These are phyloP conservation scores for Dicyrtomina minuta DNA, from an alignment of 2,888 invertebrate genomes.

Conservation along the genomic window DNA sequence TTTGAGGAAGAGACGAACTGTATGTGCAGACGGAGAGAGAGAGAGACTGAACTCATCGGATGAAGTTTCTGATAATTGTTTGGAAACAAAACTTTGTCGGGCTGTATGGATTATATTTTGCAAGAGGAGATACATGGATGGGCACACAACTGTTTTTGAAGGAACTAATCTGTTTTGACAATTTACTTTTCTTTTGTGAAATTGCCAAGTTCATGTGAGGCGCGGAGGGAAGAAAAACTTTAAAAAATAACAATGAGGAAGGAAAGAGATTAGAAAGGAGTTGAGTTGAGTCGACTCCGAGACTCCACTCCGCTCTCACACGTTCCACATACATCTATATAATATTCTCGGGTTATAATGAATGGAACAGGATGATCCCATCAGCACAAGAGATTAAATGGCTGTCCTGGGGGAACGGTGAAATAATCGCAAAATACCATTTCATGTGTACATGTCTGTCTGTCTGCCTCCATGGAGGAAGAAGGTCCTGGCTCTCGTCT, in stretches of 20 bases:
- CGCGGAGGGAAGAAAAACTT: slow-evolving; percentile 34
- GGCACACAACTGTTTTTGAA: slow-evolving; percentile 42
- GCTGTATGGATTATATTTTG: slow-evolving; percentile 39
- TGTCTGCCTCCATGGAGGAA: too few relatives aligned
- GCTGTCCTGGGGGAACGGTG: slow-evolving; percentile 53
- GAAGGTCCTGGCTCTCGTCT: neutral
- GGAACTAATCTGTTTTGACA: slow-evolving; percentile 53
- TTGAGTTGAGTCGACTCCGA: slow-evolving; percentile 16
- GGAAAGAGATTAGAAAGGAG: slow-evolving; percentile 24
- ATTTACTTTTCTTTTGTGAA: slow-evolving; percentile 47
- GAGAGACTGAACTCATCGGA: slow-evolving; percentile 25
- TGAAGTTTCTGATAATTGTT: slow-evolving; percentile 37
- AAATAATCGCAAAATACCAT: slow-evolving; percentile 54
- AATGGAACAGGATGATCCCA: slow-evolving; percentile 48
- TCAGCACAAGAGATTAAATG: slow-evolving; percentile 53
- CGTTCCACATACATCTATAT: neutral
- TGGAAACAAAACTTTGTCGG: slow-evolving; percentile 44
- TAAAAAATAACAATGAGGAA: slow-evolving; percentile 31
- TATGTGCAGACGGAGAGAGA: slow-evolving; percentile 17
- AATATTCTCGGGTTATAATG: slow-evolving; percentile 35
- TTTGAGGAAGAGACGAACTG: slow-evolving; percentile 3
- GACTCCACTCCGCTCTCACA: neutral
- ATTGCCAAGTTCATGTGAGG: slow-evolving; percentile 43
- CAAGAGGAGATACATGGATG: slow-evolving; percentile 1
- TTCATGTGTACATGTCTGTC: slow-evolving; percentile 31